Evolutionary conservation across 2,797 vertebrate genomes (phyloP).

Genomic region (Crypturellus tataupa): DNA sequence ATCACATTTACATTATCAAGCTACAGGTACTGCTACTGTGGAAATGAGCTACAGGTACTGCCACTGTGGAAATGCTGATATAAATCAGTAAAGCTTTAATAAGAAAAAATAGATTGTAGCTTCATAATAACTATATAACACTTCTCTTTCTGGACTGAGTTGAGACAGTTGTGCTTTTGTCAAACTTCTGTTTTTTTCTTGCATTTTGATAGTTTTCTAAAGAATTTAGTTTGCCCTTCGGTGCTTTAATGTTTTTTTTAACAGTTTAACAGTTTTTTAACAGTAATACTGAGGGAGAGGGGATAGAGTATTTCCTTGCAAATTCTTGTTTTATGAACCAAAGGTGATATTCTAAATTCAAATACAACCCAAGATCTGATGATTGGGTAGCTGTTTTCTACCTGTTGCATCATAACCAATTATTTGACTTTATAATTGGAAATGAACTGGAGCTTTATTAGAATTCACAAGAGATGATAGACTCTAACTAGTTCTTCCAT

Average conservation of each 20-base stretch:
- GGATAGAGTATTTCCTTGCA: neutral
- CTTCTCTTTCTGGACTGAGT: neutral
- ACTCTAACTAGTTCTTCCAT: neutral
- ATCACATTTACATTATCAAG: rapidly evolving
- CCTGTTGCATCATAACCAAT: conserved; percentile 51
- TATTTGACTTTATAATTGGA: neutral
- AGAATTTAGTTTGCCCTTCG: neutral
- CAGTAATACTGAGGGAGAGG: neutral
- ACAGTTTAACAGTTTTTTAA: no score
- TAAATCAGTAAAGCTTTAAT: no score
- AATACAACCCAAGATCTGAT: rapidly evolving
- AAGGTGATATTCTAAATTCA: neutral
- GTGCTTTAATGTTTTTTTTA: neutral
- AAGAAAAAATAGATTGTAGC: no score
- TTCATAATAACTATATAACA: no score
- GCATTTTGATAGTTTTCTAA: neutral
- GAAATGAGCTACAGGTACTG: neutral
- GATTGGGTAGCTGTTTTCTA: conserved; percentile 21
- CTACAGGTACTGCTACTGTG: no score
- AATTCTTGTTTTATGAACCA: neutral
- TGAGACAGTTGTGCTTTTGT: neutral
- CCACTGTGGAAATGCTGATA: no score
- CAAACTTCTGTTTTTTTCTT: neutral
- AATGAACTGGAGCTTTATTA: neutral
- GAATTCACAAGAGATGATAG: conserved; percentile 12